These are phyloP conservation scores for Heteromormyrus szaboi DNA, from an alignment of 2,797 vertebrate species.

Conservation along the genomic window DNA sequence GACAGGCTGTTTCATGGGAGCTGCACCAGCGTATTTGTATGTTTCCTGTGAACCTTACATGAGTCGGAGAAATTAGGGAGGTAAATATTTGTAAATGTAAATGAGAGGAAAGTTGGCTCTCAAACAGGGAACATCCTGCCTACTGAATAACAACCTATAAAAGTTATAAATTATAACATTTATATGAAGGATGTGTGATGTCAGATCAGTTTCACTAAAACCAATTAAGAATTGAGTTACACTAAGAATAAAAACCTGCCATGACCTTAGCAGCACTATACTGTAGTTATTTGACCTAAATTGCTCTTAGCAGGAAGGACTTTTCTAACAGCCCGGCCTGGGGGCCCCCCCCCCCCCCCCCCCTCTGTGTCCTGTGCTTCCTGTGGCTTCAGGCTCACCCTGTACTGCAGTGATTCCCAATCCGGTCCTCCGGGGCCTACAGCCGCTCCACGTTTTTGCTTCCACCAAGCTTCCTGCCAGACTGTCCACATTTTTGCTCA, in stretches of 20 bases:
- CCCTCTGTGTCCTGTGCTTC: not conserved
- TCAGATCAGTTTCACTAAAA: not conserved
- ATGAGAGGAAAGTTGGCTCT: not conserved
- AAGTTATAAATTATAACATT: not conserved
- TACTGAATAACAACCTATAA: not conserved
- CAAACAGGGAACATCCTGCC: not conserved
- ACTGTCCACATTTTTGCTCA: not conserved
- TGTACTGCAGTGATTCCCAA: no score
- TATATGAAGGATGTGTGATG: not conserved
- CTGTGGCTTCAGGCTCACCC: not conserved
- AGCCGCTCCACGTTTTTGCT: not conserved
- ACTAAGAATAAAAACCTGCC: not conserved
- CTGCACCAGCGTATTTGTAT: not conserved
- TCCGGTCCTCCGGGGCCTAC: no score
- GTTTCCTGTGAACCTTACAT: not conserved
- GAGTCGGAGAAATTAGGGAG: not conserved
- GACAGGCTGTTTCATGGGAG: not conserved
- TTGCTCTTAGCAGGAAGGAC: not conserved
- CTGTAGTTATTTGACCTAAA: not conserved
- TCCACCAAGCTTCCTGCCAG: not conserved
- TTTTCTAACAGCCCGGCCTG: not conserved
- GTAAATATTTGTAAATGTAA: not conserved
- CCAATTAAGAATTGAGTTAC: not conserved
- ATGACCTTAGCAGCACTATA: not conserved
- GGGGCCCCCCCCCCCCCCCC: not conserved